Percentiles rank a stretch among this genome's conserved stretches.
Conservation (phyloP, 2,888 invertebrate species). For the Vesta saturnalis region DNA sequence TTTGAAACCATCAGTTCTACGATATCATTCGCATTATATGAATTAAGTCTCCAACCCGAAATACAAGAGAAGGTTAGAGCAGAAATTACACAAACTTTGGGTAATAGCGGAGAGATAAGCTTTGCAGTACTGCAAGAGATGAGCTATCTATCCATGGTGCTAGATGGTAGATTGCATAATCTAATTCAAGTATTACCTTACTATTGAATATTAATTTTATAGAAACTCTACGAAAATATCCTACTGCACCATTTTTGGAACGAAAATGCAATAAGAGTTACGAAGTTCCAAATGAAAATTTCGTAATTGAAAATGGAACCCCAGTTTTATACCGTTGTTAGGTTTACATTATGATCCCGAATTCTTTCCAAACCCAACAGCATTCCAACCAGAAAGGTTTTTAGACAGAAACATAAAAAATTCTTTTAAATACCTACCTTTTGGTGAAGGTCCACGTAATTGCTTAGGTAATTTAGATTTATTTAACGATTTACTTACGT, state of each 20-base stretch:
- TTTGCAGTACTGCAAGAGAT: slow-evolving; percentile 67
- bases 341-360: slow-evolving; percentile 56
- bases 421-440: slow-evolving; percentile 17
- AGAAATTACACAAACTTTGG: slow-evolving; percentile 63
- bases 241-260: slow-evolving; percentile 55
- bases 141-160: slow-evolving; percentile 68
- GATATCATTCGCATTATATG: slow-evolving; percentile 66
- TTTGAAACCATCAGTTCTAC: slow-evolving; percentile 71
- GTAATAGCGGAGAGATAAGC: slow-evolving; percentile 59
- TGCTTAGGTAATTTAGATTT: slow-evolving; percentile 38
- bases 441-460: slow-evolving; percentile 30
- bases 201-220: slow-evolving; percentile 38
- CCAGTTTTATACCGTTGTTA: slow-evolving; percentile 53
- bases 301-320: slow-evolving; percentile 55
- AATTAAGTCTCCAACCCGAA: no score
- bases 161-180: slow-evolving; percentile 63
- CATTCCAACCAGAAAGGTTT: slow-evolving; percentile 60
- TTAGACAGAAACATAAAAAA: slow-evolving; percentile 45
- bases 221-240: slow-evolving; percentile 62
- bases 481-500: no score
- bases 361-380: slow-evolving; percentile 57
- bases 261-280: slow-evolving; percentile 51
- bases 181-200: background rate
- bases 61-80: slow-evolving; percentile 65
- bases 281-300: slow-evolving; percentile 47